Evolutionary conservation across 2,888 invertebrate species (phyloP), one percentile per base, ranked within the genome.

Genomic region (Drosophila bunnanda): DNA sequence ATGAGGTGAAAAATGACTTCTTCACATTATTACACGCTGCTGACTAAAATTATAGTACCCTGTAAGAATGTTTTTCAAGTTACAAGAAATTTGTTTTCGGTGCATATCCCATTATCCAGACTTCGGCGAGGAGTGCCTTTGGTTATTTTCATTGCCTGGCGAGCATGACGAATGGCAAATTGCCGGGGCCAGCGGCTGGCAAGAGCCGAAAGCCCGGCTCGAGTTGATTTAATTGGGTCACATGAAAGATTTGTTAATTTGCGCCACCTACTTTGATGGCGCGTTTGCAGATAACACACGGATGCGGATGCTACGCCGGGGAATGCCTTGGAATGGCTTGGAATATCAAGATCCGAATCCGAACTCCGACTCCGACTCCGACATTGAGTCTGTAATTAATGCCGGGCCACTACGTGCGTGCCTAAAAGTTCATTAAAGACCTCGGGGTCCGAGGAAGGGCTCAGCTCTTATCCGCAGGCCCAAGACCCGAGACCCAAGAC

Each of bases 191-290:
- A 60, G 43, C 48, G 57, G 53, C 69, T 68, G 48, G 30, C 46
- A 46, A 69, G 56, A 39, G 50, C 36, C 53, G 39, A 36, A 38
- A 32, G 10, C 34, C 54, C 38, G 22, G 44, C 71, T 72, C 71
- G 84, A 62, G 83, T 75, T 78, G 82, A 88, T 87, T 89, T 81
- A 89, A 89, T 85, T 85, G 69, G 89, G 84, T 85, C 89, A 85
- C 85, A 87, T 89, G 75, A 71, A 88, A 85, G 87, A 89, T 85
- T 85, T 85, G 87, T 88, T 87, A 86, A 88, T 88, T 89, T 85
- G 68, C 77, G 78, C 89, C 89, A 86, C 86, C 89, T 89, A 89
- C 89, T 89, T 85, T 75, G 88, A 85, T 85, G 81, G 75, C 68
- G 54, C 71, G 76, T 79, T 77, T 79, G 69, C 76, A 84, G 89